Base-by-base conservation (phyloP, 2,113 vertebrate genomes). In the Rutilus rutilus region DNA sequence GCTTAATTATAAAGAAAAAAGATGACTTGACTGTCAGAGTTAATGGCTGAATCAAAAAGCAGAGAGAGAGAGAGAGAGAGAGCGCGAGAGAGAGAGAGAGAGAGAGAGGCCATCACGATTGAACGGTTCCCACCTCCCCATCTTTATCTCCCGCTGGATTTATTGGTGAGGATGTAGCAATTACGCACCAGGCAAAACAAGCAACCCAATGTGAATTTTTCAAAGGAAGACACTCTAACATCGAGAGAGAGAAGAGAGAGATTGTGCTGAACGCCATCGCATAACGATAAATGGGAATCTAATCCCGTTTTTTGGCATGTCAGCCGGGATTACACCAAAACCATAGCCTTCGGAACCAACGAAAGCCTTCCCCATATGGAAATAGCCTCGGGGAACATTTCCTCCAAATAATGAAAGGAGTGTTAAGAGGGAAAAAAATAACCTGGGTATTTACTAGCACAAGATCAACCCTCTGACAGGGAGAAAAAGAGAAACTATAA, bases 251-350 rank as follows among this genome's bases (percentile, higher is more conserved):
- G 57, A 81, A 52, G 65, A 42, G 42, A 47, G 57, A 81, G 65
- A 45, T 42, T 65, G 39, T 17, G 30, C 50, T 76, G 50, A 21
- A 50, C 76, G 30, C 71, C 78, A 85, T 64, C 59, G 10, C 85
- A 84, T 52, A 52, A 17, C n/a, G 71, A 81, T 86, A 87, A 86
- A 80, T 7, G 74, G 54, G 30, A 85, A 79, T 17, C 77, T 87
- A 86, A 90, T 89, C 86, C 85, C 75, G 86, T 87, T 86, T 73
- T 73, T 78, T 30, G 64, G 62, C 87, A 78, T 84, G 69, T 80
- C 87, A 86, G 84, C 30, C 50, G 6, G 86, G 86, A 87, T 87
- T 78, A 84, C 25, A n/a, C 60, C 80, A 81, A 80, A 78, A 76
- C 82, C 59, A 52, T 36, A 84, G 52, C 62, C 10, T 73, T 25